phyloP scores from a whole-genome alignment of 2,888 invertebrate genomes.

The Cheilosia vernalis region DNA sequence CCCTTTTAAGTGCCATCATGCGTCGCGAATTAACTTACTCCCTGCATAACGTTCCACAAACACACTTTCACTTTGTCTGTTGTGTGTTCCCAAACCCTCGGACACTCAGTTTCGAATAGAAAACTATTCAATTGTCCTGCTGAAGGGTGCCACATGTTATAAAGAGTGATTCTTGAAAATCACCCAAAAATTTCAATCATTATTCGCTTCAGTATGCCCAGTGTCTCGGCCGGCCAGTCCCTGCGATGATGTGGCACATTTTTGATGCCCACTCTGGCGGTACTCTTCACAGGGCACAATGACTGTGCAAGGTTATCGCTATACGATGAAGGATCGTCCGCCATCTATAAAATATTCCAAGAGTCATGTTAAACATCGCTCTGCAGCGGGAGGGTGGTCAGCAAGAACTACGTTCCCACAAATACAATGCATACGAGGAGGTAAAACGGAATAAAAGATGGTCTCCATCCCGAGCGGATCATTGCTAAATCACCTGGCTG shows the following conservation, averaged over 20 bases:
- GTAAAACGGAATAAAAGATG: background rate
- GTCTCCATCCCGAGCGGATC: conserved; percentile 45
- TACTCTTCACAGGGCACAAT: conserved; percentile 44
- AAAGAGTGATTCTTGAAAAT: conserved; percentile 63
- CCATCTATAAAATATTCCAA: conserved; percentile 34
- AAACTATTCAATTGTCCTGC: conserved; percentile 51
- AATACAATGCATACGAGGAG: background rate
- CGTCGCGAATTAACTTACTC: conserved; percentile 52
- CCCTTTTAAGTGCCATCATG: conserved; percentile 25
- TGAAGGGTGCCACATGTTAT: conserved; percentile 43
- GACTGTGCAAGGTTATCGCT: conserved; percentile 50
- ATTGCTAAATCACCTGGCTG: conserved; percentile 75
- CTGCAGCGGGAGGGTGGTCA: conserved; percentile 55
- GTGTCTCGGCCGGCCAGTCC: conserved; percentile 23
- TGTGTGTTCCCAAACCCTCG: conserved; percentile 6
- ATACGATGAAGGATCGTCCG: conserved; percentile 19
- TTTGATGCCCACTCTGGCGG: conserved; percentile 36
- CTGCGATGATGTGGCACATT: conserved; percentile 66
- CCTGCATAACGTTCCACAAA: background rate
- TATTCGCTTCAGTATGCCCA: conserved; percentile 12
- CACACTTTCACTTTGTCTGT: conserved; percentile 45
- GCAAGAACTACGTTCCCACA: conserved; percentile 33
- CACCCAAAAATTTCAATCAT: conserved; percentile 27
- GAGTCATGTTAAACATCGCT: conserved; percentile 47
- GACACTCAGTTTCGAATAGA: conserved; percentile 42